Percentiles rank a stretch among this genome's conserved stretches.
Evolutionary conservation across 92 coral and sea anemone genomes (phyloP).

Genomic region (Heliopora coerulea): DNA sequence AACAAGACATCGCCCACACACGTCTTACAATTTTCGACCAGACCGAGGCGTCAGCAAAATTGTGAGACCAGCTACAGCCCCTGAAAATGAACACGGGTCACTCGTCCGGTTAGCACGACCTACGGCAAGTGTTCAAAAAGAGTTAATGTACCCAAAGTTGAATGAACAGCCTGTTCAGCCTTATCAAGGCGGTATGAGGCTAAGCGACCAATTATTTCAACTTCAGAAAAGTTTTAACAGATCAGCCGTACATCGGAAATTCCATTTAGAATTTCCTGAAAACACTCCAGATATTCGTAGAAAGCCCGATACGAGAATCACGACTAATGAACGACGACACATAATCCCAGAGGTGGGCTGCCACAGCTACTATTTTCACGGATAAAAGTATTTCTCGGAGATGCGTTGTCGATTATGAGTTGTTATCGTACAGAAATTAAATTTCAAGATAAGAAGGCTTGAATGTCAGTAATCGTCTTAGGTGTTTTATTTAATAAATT

Average conservation of each 20-base stretch:
- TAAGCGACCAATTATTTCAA: constrained; percentile 68
- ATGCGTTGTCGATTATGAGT: no score
- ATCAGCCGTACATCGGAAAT: constrained; percentile 79
- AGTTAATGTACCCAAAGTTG: constrained; percentile 70
- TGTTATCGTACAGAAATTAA: no score
- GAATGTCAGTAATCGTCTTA: no score
- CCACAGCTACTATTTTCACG: constrained; percentile 87
- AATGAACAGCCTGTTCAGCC: constrained; percentile 60
- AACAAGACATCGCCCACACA: not conserved
- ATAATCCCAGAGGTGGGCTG: constrained; percentile 83
- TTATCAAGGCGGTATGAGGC: constrained; percentile 3
- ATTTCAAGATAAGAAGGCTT: no score
- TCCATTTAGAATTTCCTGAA: constrained; percentile 92
- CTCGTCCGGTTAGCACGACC: constrained; percentile 65
- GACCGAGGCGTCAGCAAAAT: not conserved
- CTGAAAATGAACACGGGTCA: constrained; percentile 47
- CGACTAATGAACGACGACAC: constrained; percentile 93
- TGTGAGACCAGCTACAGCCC: constrained; percentile 80
- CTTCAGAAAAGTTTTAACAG: constrained; percentile 77
- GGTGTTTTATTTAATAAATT: no score
- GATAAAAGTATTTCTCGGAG: constrained; percentile 27
- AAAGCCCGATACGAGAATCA: constrained; percentile 88
- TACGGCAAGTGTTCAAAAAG: constrained; percentile 73
- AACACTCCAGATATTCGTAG: constrained; percentile 93
- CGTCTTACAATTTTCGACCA: not conserved